Base-by-base conservation (phyloP, 2,113 vertebrate species). In the Protobothrops flavoviridis region DNA sequence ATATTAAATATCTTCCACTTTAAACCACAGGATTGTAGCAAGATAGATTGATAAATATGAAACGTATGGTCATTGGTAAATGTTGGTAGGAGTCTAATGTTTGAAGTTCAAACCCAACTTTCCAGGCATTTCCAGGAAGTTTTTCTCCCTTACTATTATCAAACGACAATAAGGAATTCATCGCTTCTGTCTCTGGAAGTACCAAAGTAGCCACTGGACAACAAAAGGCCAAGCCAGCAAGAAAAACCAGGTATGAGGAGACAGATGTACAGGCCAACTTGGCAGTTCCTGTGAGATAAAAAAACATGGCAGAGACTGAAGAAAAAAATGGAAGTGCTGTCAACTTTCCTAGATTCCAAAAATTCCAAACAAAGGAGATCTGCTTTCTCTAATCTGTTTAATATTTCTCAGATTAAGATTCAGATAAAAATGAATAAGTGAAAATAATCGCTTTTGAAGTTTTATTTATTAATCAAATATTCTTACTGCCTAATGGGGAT, bases 161-260 rank as follows among this genome's bases (percentile, higher is more conserved):
- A 43, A 29, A 23, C 4, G 8, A 29, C 29, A 50, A 56, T 45
- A 59, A 5, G 43, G 33, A 21, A 29, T 90, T 98, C 97, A 98
- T 97, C 95, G 98, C 94, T 98, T 98, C 96, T 95, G 97, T 92
- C 97, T 97, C 92, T 96, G 98, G 94, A 98, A 96, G 94, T 98
- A 96, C 93, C 96, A 95, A 87, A 99, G 96, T 92, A 99, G 94
- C 96, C 98, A 98, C 97, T 99, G 99, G 89, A 98, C 98, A 2
- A 99, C 29, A 87, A 99, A 99, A 39, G 99, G 99, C 99, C 99
- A 99, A 86, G 99, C 61, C 94, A 99, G n/a, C 91, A 99, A 97
- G 96, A 99, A 98, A 86, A 99, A 93, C 21, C 99, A 89, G 0
- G 98, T 98, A 90, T 85, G 97, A 0, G 95, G 97, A 0, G 95